Percentiles rank a stretch among this genome's conserved stretches.
Evolutionary conservation across 2,797 vertebrate species (phyloP).

Genomic region (Gymnoscopelus microlampas): DNA sequence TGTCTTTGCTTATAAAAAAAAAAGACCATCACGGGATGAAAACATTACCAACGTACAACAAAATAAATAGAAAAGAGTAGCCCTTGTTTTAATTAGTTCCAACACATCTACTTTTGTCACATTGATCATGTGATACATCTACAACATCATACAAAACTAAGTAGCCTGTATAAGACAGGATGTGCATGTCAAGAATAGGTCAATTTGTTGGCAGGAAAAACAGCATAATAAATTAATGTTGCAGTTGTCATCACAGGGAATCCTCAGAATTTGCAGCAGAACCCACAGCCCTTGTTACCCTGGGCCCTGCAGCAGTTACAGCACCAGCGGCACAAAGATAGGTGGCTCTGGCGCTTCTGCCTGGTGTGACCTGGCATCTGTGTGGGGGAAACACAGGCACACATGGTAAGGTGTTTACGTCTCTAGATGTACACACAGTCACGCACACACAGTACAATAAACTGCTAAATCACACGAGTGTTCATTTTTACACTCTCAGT

Average conservation of each 20-base stretch:
- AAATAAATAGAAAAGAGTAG: constrained; percentile 64
- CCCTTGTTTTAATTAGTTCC: background rate
- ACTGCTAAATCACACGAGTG: no score
- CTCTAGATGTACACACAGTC: constrained; percentile 1
- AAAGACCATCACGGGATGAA: constrained; percentile 31
- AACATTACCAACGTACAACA: constrained; percentile 41
- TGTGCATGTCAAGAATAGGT: constrained; percentile 27
- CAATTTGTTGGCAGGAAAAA: background rate
- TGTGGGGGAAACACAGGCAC: constrained; percentile 21
- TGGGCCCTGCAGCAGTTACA: constrained; percentile 79
- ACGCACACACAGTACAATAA: no score
- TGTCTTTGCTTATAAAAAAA: constrained; percentile 54
- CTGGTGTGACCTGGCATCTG: constrained; percentile 69
- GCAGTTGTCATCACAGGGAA: background rate
- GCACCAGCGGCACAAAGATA: constrained; percentile 83
- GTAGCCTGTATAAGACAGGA: constrained; percentile 10
- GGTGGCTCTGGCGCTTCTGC: constrained; percentile 77
- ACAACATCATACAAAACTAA: constrained; percentile 39
- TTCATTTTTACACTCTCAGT: background rate
- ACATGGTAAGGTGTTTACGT: constrained; percentile 27
- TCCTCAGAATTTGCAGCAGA: constrained; percentile 83
- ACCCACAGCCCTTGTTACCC: constrained; percentile 68
- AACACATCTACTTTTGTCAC: constrained; percentile 11
- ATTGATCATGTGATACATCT: constrained; percentile 30
- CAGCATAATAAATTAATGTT: constrained; percentile 55